Evolutionary conservation across 2,113 vertebrate species (phyloP).

Genomic region (Hyperopisus bebe): DNA sequence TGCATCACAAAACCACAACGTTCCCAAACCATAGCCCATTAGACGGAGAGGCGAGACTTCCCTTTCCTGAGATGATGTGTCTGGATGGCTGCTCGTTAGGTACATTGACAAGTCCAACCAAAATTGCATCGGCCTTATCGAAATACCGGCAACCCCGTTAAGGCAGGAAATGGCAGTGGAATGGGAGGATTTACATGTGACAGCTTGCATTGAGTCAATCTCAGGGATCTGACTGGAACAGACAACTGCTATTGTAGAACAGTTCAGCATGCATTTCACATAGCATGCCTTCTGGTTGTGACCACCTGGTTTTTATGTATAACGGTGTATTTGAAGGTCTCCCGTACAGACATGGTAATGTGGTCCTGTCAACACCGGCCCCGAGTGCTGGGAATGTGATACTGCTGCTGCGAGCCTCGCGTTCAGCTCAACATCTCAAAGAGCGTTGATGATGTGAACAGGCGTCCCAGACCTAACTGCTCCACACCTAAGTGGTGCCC

Average conservation of each 20-base stretch:
- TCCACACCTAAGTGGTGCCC: neutral
- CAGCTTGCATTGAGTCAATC: neutral
- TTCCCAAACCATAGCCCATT: neutral
- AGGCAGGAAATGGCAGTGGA: neutral
- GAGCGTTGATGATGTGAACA: constrained; percentile 6
- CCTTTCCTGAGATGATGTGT: neutral
- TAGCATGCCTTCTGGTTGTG: neutral
- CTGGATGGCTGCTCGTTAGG: neutral
- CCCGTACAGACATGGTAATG: constrained; percentile 6
- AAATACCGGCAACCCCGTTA: neutral
- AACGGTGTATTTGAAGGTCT: neutral
- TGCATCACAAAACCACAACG: neutral
- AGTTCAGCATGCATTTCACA: constrained; percentile 7
- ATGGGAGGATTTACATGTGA: neutral
- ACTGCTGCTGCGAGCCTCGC: neutral
- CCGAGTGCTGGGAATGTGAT: constrained; percentile 5
- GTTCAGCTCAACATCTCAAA: neutral
- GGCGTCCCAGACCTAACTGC: neutral
- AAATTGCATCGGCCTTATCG: neutral
- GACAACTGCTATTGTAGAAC: neutral
- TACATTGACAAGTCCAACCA: neutral
- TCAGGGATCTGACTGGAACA: neutral
- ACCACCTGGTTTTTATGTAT: constrained; percentile 17
- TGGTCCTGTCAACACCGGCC: constrained; percentile 5
- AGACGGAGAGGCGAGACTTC: neutral